A percentile compares a stretch with the other conserved stretches of the same genome.
These are phyloP conservation scores for Rhagonycha fulva DNA, from an alignment of 2,888 invertebrate species.

Conservation along the genomic window DNA sequence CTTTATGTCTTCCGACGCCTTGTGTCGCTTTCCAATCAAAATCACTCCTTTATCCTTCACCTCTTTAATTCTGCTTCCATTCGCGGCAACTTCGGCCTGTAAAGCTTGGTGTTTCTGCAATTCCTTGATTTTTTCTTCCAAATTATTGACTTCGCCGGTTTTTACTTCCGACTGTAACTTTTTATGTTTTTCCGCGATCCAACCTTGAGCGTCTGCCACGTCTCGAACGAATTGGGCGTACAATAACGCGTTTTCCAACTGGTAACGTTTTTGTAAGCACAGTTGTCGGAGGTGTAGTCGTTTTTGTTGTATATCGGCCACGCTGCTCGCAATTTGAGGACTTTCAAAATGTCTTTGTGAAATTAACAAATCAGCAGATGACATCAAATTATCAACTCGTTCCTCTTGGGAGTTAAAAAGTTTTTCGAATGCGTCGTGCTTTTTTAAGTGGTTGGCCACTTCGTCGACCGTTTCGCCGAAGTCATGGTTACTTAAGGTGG, in stretches of 20 bases:
- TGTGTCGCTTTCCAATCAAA: conserved; percentile 72
- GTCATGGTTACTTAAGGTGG: conserved; percentile 69
- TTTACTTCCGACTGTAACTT: conserved; percentile 81
- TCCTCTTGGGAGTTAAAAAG: conserved; percentile 87
- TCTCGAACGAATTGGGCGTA: conserved; percentile 92
- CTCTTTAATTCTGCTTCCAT: conserved; percentile 82
- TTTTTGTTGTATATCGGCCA: conserved; percentile 75
- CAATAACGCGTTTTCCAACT: conserved; percentile 77
- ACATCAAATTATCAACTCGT: conserved; percentile 78
- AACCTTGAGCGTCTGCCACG: conserved; percentile 85
- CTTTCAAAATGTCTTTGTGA: conserved; percentile 92
- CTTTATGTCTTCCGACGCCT: conserved; percentile 70
- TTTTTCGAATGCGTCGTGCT: conserved; percentile 94
- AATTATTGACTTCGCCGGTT: conserved; percentile 74
- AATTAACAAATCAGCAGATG: conserved; percentile 84
- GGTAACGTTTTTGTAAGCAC: conserved; percentile 67
- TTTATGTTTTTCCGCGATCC: conserved; percentile 91
- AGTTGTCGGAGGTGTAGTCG: conserved; percentile 70
- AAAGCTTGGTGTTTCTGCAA: conserved; percentile 94
- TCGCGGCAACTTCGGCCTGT: conserved; percentile 88
- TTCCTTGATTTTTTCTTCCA: conserved; percentile 95
- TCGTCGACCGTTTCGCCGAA: conserved; percentile 84
- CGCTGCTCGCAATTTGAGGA: conserved; percentile 73
- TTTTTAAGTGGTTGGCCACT: conserved; percentile 86
- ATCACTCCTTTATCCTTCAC: conserved; percentile 75